Evolutionary conservation across 2,113 vertebrate genomes (phyloP).

Genomic region (Pontoporia blainvillei): DNA sequence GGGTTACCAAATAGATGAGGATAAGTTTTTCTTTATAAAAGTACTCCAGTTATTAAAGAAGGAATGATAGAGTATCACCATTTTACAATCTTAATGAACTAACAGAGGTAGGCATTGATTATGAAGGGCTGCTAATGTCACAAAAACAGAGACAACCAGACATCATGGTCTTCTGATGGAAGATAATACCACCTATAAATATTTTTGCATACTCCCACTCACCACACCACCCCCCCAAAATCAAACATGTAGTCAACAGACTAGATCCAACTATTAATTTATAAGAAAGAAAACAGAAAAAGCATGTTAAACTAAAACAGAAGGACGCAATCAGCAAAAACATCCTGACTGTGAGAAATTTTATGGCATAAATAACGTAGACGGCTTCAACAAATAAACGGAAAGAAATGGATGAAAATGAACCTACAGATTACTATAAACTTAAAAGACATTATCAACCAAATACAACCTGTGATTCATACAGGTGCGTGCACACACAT

Average conservation of each 20-base stretch:
- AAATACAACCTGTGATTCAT: not conserved
- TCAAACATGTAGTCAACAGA: not conserved
- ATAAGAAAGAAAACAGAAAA: not conserved
- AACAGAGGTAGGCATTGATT: not conserved
- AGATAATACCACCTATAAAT: not conserved
- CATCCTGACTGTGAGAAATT: not conserved
- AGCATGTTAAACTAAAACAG: not conserved
- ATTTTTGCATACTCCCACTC: not conserved
- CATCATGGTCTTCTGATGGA: not conserved
- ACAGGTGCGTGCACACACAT: not conserved
- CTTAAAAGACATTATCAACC: not conserved
- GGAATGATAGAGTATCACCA: not conserved
- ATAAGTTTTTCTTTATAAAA: not conserved
- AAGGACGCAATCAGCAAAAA: conserved; percentile 14
- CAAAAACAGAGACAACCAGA: not conserved
- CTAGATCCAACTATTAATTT: not conserved
- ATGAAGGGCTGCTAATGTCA: not conserved
- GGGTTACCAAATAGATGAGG: not conserved
- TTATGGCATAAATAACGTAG: not conserved
- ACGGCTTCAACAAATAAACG: conserved; percentile 15
- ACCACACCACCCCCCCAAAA: not conserved
- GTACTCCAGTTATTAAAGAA: not conserved
- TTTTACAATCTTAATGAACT: not conserved
- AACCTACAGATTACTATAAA: not conserved
- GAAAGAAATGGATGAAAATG: not conserved